phyloP scores from a whole-genome alignment of 2,113 vertebrate genomes.

The Naja naja region DNA sequence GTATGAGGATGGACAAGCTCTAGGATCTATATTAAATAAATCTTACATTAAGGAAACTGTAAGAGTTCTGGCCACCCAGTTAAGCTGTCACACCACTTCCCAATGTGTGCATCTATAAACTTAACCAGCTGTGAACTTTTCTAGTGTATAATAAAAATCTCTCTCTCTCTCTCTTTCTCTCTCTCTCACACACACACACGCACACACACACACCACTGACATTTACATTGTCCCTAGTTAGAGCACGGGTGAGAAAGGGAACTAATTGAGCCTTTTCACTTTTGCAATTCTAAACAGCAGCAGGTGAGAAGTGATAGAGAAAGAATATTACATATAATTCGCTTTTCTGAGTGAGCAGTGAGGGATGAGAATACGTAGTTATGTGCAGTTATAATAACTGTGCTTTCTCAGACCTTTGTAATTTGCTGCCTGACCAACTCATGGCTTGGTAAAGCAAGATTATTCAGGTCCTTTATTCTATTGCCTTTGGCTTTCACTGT shows the following conservation, averaged over 20 bases:
- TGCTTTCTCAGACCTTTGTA: background rate
- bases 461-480: background rate
- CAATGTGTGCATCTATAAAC: slow-evolving; percentile 9
- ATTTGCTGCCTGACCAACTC: background rate
- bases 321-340: background rate
- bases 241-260: background rate
- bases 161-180: no score
- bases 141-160: slow-evolving; percentile 1
- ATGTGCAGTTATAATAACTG: background rate
- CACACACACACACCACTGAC: background rate
- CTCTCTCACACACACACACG: no score
- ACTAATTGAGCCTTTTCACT: background rate
- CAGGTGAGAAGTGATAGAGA: slow-evolving; percentile 10
- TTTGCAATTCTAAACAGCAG: background rate
- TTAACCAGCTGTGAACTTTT: background rate
- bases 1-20: background rate
- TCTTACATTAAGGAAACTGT: background rate
- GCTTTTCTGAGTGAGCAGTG: background rate
- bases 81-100: background rate
- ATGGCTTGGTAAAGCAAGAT: slow-evolving; percentile 2
- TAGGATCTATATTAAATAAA: background rate
- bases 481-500: fast-evolving
- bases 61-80: background rate
- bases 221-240: slow-evolving; percentile 28
- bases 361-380: background rate